Evolutionary conservation across 2,113 vertebrate genomes (phyloP).

Genomic region (Corythornis madagascariensis): DNA sequence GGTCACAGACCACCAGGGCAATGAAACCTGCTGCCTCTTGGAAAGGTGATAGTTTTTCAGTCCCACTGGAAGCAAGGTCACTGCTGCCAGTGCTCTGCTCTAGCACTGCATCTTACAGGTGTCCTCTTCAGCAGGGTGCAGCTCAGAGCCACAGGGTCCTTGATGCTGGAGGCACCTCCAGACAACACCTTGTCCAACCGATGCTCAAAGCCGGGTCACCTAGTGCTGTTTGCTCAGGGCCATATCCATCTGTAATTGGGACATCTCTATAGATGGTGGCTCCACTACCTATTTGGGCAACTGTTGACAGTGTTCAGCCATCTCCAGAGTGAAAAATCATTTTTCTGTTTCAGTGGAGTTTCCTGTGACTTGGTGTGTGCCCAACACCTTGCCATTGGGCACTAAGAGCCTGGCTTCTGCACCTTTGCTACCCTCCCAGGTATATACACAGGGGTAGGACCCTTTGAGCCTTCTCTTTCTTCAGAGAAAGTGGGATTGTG

Average conservation of each 20-base stretch:
- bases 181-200: not conserved
- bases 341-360: not conserved
- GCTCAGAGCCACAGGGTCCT: not conserved
- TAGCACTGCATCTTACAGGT: no score
- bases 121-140: no score
- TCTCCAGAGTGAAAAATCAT: not conserved
- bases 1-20: not conserved
- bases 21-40: not conserved
- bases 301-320: not conserved
- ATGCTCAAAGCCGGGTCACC: not conserved
- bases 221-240: not conserved
- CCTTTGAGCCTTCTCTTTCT: not conserved
- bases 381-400: no score
- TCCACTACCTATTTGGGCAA: not conserved
- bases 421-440: no score
- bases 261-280: not conserved
- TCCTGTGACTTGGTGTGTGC: not conserved
- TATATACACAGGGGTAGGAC: not conserved
- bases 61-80: not conserved
- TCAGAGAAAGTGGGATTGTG: no score
- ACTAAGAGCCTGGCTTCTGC: no score
- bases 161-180: not conserved
- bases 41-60: not conserved
- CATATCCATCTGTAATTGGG: not conserved
- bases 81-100: not conserved